These are phyloP conservation scores for Perca schrenkii DNA, from an alignment of 2,113 vertebrate species.

Conservation along the genomic window DNA sequence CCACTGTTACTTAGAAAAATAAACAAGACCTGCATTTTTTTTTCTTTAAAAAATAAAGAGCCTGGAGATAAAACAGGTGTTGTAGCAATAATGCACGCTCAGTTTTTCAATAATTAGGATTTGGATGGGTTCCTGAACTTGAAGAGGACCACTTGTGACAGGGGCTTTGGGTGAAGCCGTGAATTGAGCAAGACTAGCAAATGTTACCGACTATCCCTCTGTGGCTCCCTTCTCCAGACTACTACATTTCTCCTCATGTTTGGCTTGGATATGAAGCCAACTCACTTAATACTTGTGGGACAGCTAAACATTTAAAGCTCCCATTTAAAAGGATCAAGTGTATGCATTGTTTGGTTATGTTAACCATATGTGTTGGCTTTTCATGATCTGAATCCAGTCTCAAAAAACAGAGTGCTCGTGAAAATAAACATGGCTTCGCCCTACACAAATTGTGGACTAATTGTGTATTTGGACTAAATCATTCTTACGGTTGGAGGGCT, in stretches of 20 bases:
- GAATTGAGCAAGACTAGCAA: slow-evolving; percentile 77
- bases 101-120: slow-evolving; percentile 61
- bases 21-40: slow-evolving; percentile 34
- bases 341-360: slow-evolving; percentile 86
- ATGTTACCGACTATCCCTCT: slow-evolving; percentile 65
- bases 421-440: slow-evolving; percentile 85
- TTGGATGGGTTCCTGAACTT: slow-evolving; percentile 63
- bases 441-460: slow-evolving; percentile 84
- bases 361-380: slow-evolving; percentile 86
- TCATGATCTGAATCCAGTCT: slow-evolving; percentile 79
- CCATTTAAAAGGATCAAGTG: slow-evolving; percentile 84
- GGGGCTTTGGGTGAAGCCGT: slow-evolving; percentile 65
- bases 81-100: slow-evolving; percentile 32
- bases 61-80: slow-evolving; percentile 66
- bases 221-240: slow-evolving; percentile 74
- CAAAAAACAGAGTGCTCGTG: slow-evolving; percentile 73
- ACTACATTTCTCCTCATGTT: slow-evolving; percentile 81
- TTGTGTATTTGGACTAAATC: slow-evolving; percentile 84
- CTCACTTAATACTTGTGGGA: slow-evolving; percentile 83
- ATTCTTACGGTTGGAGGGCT: slow-evolving; percentile 74
- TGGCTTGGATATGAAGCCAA: slow-evolving; percentile 79
- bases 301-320: slow-evolving; percentile 82
- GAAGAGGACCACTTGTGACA: slow-evolving; percentile 74
- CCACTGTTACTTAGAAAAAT: slow-evolving; percentile 45
- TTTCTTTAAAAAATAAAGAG: slow-evolving; percentile 9